phyloP scores from a whole-genome alignment of 64 coral and sea anemone species.

The Montipora sp. region DNA sequence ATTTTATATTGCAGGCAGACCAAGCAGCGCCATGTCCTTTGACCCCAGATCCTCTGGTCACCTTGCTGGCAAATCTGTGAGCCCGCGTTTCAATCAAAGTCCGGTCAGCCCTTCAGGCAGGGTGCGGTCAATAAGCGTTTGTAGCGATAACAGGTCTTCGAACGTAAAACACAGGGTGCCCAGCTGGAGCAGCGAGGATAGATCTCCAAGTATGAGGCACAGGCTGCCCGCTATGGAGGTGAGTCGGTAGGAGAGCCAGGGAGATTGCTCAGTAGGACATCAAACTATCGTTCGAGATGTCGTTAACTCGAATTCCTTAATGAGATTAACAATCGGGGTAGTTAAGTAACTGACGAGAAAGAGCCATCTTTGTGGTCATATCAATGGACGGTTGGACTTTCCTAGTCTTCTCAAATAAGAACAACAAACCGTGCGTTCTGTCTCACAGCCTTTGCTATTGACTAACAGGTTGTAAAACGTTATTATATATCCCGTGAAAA shows the following conservation, averaged over 20 bases:
- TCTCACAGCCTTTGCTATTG: too few species aligned
- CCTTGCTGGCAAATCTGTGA: slow-evolving; percentile 5
- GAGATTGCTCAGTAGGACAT: too few species aligned
- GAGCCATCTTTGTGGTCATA: too few species aligned
- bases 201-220: not conserved
- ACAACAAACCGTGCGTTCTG: too few species aligned
- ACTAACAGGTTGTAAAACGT: too few species aligned
- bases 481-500: too few species aligned
- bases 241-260: not conserved
- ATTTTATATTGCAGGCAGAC: slow-evolving; percentile 3
- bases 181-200: not conserved
- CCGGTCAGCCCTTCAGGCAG: slow-evolving; percentile 18
- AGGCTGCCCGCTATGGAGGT: slow-evolving; percentile 37
- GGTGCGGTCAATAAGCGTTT: not conserved
- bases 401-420: not conserved
- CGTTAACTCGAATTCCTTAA: too few species aligned
- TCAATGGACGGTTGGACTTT: not conserved
- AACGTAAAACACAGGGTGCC: not conserved
- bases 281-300: too few species aligned
- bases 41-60: slow-evolving; percentile 62
- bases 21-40: slow-evolving; percentile 17
- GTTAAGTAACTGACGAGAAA: too few species aligned
- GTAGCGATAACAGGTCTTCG: slow-evolving; percentile 19
- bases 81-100: slow-evolving; percentile 33
- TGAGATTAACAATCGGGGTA: too few species aligned